phyloP scores from a whole-genome alignment of 2,888 invertebrate genomes.

The Unio delphinus region DNA sequence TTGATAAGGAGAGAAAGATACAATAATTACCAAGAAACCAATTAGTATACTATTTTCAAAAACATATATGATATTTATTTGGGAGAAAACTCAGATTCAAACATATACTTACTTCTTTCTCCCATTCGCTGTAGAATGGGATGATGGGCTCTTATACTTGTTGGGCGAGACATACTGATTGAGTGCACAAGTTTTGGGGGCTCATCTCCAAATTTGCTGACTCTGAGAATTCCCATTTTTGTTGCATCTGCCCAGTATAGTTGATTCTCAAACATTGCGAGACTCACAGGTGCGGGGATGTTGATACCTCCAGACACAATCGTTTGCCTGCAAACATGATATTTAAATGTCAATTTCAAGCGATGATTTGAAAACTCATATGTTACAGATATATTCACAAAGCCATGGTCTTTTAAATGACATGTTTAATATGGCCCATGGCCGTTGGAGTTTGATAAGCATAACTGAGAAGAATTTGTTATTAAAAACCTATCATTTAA shows the following conservation, averaged over 20 bases:
- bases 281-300: conserved; percentile 61
- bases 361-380: not conserved
- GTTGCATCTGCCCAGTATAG: conserved; percentile 95
- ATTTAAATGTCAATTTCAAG: not conserved
- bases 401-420: too few species aligned
- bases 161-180: not conserved
- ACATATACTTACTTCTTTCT: conserved; percentile 9
- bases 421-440: not conserved
- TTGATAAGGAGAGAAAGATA: not conserved
- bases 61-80: too few species aligned
- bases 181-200: not conserved
- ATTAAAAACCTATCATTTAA: too few species aligned
- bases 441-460: too few species aligned
- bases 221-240: conserved; percentile 56
- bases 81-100: not conserved
- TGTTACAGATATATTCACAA: not conserved
- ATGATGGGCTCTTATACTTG: conserved; percentile 18
- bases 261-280: conserved; percentile 95
- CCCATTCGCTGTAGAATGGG: conserved; percentile 15
- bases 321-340: conserved; percentile 45
- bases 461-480: too few species aligned
- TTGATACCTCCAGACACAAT: conserved; percentile 57
- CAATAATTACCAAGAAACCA: not conserved
- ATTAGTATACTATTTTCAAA: not conserved
- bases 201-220: conserved; percentile 44